Base-by-base conservation (phyloP, 2,888 invertebrate species). In the Pseudanteris insignis region DNA sequence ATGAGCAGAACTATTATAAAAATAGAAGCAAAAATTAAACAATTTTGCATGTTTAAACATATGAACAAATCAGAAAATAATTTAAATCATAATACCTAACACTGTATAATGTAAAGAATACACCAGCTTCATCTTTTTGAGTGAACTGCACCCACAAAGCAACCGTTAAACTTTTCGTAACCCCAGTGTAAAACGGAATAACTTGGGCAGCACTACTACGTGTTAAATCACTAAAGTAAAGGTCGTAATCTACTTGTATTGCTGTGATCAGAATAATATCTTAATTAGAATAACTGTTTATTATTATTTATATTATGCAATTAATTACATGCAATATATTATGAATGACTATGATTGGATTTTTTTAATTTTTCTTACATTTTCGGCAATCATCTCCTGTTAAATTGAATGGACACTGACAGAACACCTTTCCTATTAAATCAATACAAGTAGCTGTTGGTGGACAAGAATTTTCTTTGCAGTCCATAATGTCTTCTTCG, bases 111-210 rank as follows among this genome's bases (percentile, higher is more conserved):
- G 94, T 95, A 73, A 95, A 93, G 86, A 96, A 94, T 50, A 92
- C 91, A 65, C 96, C 96, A 58, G 90, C 91, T 81, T 94, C 95
- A 71, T 94, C 94, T 80, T 88, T 89, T 74, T 90, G 90, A 0
- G 92, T 91, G 74, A 94, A 98, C 78, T 96, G 94, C 0, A 98
- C 94, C 98, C 98, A 98, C 87, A 97, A 87, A 10, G 92, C 94
- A 44, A 98, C 85, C 0, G 96, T 94, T 18, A 97, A 80, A 71
- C 92, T 91, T 65, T 87, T 87, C 50, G 89, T 87, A 9, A 86
- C 86, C 2, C 88, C 87, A 8, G 89, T 89, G 68, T 89, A 88
- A 82, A 97, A 95, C 44, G 96, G 96, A 72, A 96, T 91, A 8
- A 94, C 88, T 81, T 96, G 90, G 13, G 94, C 91, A 2, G 96